Evolutionary conservation across 2,797 vertebrate genomes (phyloP).

Genomic region (Crax fasciolata): DNA sequence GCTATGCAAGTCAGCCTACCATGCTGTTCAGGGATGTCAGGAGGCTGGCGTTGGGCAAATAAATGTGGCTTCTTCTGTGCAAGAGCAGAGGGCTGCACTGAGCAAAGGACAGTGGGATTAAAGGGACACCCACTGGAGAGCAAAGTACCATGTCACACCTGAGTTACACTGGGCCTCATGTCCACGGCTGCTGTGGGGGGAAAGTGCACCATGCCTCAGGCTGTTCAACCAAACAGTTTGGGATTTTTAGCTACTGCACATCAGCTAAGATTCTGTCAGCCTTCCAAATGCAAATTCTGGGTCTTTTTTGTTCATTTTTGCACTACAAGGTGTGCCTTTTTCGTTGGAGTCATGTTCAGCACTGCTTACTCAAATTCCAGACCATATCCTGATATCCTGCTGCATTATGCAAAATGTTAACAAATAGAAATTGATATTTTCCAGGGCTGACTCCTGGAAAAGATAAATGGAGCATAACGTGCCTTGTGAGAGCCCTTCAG

Average conservation of each 20-base stretch:
- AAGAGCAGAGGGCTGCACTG: not conserved
- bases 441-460: not conserved
- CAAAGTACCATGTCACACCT: fast-evolving
- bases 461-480: not conserved
- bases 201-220: fast-evolving
- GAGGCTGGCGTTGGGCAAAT: not conserved
- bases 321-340: not conserved
- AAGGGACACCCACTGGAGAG: not conserved
- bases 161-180: not conserved
- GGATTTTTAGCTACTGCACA: not conserved
- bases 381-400: not conserved
- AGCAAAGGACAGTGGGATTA: not conserved
- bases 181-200: fast-evolving
- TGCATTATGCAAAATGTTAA: not conserved
- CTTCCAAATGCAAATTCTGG: not conserved
- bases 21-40: not conserved
- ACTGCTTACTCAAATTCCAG: not conserved
- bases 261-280: not conserved
- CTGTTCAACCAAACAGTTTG: fast-evolving
- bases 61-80: not conserved
- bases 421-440: not conserved
- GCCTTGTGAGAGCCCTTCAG: not conserved
- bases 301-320: not conserved
- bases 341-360: not conserved
- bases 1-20: not conserved